Evolutionary conservation across 2,113 vertebrate species (phyloP), one percentile per base, ranked within the genome.

Genomic region (Callithrix jacchus): DNA sequence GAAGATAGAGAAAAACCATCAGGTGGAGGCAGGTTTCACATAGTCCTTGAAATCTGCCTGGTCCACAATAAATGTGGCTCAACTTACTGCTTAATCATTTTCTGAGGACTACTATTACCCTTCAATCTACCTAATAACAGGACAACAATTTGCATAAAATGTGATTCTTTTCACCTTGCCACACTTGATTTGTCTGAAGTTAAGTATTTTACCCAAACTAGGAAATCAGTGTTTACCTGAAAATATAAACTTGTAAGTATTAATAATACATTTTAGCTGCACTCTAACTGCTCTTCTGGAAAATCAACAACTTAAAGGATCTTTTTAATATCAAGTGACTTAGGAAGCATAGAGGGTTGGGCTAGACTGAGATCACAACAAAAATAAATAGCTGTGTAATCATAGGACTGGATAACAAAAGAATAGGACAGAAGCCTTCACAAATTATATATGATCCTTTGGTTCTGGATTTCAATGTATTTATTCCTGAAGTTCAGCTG

Each of bases 261-360:
- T 61, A 61, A 61, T 61, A 21, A 21, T 73, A 74, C 2, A 54
- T 42, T 66, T 17, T 89, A 70, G 14, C 9, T 64, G n/a, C 2
- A 27, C 64, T 84, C 23, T 89, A 30, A 27, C 5, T 81, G 14
- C 2, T 92, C 5, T 49, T 91, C 61, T 58, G 27, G 84, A 82
- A 89, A 90, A 58, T 40, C 25, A 91, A n/a, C 64, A 68, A 61
- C 12, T 11, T 68, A 35, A 40, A 83, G 42, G 13, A 83, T 37
- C 17, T 91, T 93, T 54, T 82, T 52, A 27, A 95, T 92, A 94
- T 87, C 35, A 76, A 74, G 52, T 84, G 58, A 85, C 27, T 76
- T 52, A 71, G 27, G 37, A 64, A 84, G 42, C 70, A 89, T 42
- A 89, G 16, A 54, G 13, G 81, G 11, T 85, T 85, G 14, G 16